These are phyloP conservation scores for Lithophane ornitopus DNA, from an alignment of 2,888 invertebrate genomes.

Conservation along the genomic window DNA sequence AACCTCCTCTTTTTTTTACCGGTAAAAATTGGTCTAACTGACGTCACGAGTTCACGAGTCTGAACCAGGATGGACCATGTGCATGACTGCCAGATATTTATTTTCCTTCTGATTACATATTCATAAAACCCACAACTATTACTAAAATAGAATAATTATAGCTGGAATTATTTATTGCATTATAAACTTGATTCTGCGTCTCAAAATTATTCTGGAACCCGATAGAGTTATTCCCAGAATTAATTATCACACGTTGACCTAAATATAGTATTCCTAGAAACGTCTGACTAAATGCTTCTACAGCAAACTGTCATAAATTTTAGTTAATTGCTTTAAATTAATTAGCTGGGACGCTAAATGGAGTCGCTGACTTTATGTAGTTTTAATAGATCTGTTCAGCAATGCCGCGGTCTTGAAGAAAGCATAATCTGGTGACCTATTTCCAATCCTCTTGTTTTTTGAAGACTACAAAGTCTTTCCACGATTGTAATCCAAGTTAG, in stretches of 20 bases:
- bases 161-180: neutral
- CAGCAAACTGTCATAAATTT: slow-evolving; percentile 46
- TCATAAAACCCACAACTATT: neutral
- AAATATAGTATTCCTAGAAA: slow-evolving; percentile 56
- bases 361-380: slow-evolving; percentile 24
- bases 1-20: neutral
- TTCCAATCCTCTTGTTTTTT: neutral
- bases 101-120: neutral
- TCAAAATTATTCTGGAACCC: slow-evolving; percentile 44
- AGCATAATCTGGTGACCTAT: neutral
- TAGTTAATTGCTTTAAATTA: slow-evolving; percentile 49
- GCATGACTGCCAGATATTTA: neutral
- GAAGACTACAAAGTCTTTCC: neutral
- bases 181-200: slow-evolving; percentile 21
- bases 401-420: slow-evolving; percentile 14
- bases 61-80: neutral
- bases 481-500: too few relatives aligned
- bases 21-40: neutral
- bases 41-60: too few relatives aligned
- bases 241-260: slow-evolving; percentile 60
- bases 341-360: slow-evolving; percentile 14
- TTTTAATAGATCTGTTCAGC: slow-evolving; percentile 33
- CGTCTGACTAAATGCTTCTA: slow-evolving; percentile 30
- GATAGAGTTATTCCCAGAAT: slow-evolving; percentile 51
- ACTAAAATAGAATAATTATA: slow-evolving; percentile 13